Percentiles rank a stretch among this genome's conserved stretches.
Evolutionary conservation across 2,888 invertebrate species (phyloP).

Genomic region (Thumatha senex): DNA sequence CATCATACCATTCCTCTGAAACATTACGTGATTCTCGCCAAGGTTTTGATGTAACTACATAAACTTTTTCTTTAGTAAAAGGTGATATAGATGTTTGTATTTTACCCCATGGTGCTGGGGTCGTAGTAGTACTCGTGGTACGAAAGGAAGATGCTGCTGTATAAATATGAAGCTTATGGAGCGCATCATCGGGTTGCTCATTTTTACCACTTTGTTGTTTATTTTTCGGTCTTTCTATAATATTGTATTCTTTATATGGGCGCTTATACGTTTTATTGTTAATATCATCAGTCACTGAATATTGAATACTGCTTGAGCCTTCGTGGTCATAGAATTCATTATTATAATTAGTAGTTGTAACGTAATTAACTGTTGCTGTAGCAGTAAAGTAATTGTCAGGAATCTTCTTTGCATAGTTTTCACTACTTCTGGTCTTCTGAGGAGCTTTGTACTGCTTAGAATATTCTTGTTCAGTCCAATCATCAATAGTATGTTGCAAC

Average conservation of each 20-base stretch:
- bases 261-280: conserved; percentile 43
- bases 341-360: conserved; percentile 58
- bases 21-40: conserved; percentile 61
- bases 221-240: conserved; percentile 59
- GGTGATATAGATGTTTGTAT: conserved; percentile 89
- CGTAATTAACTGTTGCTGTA: conserved; percentile 68
- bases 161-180: conserved; percentile 66
- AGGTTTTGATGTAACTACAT: conserved; percentile 91
- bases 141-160: conserved; percentile 71
- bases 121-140: conserved; percentile 63
- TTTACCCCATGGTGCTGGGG: conserved; percentile 85
- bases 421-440: conserved; percentile 79
- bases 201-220: conserved; percentile 52
- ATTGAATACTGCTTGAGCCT: conserved; percentile 73
- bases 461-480: conserved; percentile 92
- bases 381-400: conserved; percentile 90
- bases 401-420: conserved; percentile 88
- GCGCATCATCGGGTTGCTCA: conserved; percentile 46
- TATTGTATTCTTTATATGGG: conserved; percentile 62
- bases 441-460: conserved; percentile 77
- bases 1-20: conserved; percentile 58
- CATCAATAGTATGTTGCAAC: conserved; percentile 92
- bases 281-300: conserved; percentile 60
- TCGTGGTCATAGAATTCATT: conserved; percentile 76
- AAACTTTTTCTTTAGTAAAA: conserved; percentile 90